Base-by-base conservation (phyloP, 2,113 vertebrate genomes). In the Dasyornis broadbenti region DNA sequence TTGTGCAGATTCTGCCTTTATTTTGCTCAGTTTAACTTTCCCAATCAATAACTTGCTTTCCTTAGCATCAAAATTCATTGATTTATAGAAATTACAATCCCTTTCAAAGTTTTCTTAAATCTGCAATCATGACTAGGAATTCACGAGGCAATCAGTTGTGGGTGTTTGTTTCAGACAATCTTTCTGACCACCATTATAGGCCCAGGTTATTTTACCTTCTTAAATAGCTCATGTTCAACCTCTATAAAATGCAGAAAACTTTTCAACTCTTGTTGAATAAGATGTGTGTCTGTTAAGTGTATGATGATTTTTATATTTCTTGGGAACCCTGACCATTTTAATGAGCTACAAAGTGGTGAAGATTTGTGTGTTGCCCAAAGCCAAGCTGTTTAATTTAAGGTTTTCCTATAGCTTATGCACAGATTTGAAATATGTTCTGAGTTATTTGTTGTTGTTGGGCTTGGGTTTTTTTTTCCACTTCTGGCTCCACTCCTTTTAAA, bases 341-440 rank as follows among this genome's bases (percentile, higher is more conserved):
- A 95, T 89, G 60, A 89, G 53, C 68, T 96, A 95, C 3, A 0
- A 96, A 97, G 76, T 94, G 68, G 84, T 90, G 82, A 92, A 87
- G 88, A 95, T 95, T 92, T 94, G 79, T 68, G 79, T 73, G 54
- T 79, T 94, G 54, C 72, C 69, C 77, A 95, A 88, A 95, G 82
- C 81, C 90, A 87, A 94, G 69, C 69, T 77, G 68, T 82, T 97
- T 93, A 80, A 92, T 95, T 95, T 95, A 92, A 83, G 56, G 86
- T 75, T 97, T 97, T 97, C 79, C 84, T 95, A 86, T 86, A 93
- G 47, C n/a, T 26, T 82, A 91, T 50, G 65, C 54, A 90, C 44
- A 75, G 83, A 91, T 93, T 90, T 95, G 75, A 96, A 96, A 90
- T 63, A 70, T 49, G 10, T 65, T 50, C 87, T 94, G 65, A 35